Percentiles rank a stretch among this genome's conserved stretches.
phyloP scores from a whole-genome alignment of 2,113 vertebrate genomes.

The Pipra filicauda region DNA sequence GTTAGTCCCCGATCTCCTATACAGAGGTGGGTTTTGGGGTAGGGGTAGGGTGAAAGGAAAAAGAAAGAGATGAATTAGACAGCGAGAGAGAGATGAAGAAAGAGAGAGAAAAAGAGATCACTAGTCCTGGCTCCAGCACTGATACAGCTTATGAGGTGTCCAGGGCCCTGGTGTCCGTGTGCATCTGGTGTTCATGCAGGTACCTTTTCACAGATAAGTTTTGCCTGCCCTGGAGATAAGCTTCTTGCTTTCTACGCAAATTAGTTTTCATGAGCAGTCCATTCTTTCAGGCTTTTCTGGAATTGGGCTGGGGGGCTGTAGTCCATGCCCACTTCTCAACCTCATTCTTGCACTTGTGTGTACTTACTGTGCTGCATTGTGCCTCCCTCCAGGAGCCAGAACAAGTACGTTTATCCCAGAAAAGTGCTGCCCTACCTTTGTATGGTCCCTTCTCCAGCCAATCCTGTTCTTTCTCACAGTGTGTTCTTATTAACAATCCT shows the following conservation, averaged over 20 bases:
- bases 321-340: background rate
- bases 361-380: background rate
- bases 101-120: background rate
- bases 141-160: background rate
- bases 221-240: too few relatives aligned
- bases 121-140: background rate
- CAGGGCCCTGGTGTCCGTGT: accelerated
- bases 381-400: background rate
- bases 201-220: background rate
- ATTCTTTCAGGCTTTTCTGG: background rate
- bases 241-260: background rate
- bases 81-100: background rate
- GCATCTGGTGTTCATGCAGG: accelerated
- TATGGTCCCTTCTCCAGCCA: background rate
- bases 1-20: background rate
- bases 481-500: too few relatives aligned
- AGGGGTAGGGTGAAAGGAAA: background rate
- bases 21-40: background rate
- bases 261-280: background rate
- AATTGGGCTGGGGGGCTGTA: background rate
- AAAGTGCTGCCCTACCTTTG: background rate
- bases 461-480: background rate
- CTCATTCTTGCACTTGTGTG: background rate
- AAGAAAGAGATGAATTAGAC: background rate
- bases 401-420: background rate